These are phyloP conservation scores for Tetrax tetrax DNA, from an alignment of 2,113 vertebrate species.

Conservation along the genomic window DNA sequence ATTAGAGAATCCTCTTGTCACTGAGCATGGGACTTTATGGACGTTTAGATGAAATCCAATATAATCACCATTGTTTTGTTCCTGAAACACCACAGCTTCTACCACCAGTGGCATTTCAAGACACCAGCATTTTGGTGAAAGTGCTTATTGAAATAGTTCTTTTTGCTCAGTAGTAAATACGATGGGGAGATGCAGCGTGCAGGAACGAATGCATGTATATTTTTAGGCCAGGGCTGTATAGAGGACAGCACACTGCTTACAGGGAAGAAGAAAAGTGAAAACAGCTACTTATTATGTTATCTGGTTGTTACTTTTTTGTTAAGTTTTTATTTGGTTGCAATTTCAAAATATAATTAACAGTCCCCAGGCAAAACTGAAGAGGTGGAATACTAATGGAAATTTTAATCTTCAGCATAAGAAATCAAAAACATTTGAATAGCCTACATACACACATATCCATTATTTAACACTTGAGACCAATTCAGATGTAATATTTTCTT, in stretches of 20 bases:
- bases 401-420: constrained; percentile 62
- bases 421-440: constrained; percentile 58
- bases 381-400: constrained; percentile 69
- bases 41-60: neutral
- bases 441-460: constrained; percentile 27
- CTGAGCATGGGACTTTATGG: neutral
- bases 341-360: constrained; percentile 67
- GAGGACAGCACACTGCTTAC: neutral
- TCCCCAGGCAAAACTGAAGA: constrained; percentile 64
- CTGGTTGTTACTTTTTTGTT: constrained; percentile 15
- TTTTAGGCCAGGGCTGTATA: neutral
- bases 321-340: constrained; percentile 45
- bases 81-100: neutral
- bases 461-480: constrained; percentile 59
- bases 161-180: neutral
- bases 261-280: neutral
- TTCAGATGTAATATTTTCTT: constrained; percentile 34
- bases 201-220: neutral
- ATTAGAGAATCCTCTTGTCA: neutral
- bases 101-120: neutral
- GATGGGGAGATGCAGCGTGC: neutral
- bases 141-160: neutral
- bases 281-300: neutral
- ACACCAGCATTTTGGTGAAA: neutral
- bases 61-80: neutral